Percentiles rank a stretch among this genome's conserved stretches.
Evolutionary conservation across 2,113 vertebrate species (phyloP).

Genomic region (Oxygymnocypris stewartii): DNA sequence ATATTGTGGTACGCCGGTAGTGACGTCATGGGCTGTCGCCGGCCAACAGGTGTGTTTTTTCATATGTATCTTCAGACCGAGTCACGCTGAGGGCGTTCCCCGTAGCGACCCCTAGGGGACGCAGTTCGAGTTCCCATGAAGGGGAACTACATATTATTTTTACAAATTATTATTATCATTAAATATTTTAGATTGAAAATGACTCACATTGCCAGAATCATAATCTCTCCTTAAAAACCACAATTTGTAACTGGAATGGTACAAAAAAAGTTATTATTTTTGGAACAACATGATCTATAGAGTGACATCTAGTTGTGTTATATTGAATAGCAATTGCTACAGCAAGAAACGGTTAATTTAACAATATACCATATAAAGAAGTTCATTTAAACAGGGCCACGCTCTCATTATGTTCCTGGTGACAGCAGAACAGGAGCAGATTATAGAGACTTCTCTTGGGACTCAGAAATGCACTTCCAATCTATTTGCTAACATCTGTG

Average conservation of each 20-base stretch:
- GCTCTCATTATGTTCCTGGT: neutral
- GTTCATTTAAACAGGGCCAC: neutral
- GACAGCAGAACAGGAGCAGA: slow-evolving; percentile 8
- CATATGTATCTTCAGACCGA: too few relatives aligned
- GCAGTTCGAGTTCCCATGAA: too few relatives aligned
- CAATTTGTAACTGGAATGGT: neutral
- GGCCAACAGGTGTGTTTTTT: too few relatives aligned
- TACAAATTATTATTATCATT: neutral
- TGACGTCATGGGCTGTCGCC: too few relatives aligned
- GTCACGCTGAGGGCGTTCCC: too few relatives aligned
- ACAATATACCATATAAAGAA: neutral
- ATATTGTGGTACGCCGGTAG: too few relatives aligned
- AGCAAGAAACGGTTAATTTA: neutral
- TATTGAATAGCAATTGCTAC: neutral
- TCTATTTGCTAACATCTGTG: slow-evolving; percentile 28
- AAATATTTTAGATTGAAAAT: neutral
- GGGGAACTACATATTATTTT: neutral
- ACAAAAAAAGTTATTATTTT: neutral
- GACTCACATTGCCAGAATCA: neutral
- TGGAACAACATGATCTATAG: neutral
- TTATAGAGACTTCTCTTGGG: slow-evolving; percentile 7
- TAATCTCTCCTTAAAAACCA: neutral
- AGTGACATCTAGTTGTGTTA: neutral
- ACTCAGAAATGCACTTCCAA: slow-evolving; percentile 18
- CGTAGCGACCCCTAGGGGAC: too few relatives aligned